Percentiles rank a stretch among this genome's conserved stretches.
phyloP scores from a whole-genome alignment of 2,113 vertebrate genomes.

The Aramus guarauna region DNA sequence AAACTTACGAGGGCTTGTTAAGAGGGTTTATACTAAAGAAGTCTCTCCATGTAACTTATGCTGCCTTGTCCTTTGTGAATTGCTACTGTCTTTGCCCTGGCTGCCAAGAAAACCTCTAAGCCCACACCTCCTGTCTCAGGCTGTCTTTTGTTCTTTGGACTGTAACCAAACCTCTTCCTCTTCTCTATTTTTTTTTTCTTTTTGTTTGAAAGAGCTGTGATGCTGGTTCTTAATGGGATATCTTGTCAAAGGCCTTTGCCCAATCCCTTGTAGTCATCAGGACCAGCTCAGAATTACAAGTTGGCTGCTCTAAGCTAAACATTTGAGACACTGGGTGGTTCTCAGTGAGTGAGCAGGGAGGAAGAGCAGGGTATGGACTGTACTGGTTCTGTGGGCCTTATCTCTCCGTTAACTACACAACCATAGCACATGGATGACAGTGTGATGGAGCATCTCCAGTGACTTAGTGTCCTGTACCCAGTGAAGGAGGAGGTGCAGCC shows the following conservation, averaged over 20 bases:
- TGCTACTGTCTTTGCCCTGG: background rate
- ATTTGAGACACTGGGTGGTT: background rate
- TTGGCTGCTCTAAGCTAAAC: background rate
- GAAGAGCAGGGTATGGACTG: background rate
- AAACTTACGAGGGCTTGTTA: background rate
- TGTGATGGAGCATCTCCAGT: background rate
- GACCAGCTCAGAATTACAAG: background rate
- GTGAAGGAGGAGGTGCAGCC: background rate
- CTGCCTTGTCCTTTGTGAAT: background rate
- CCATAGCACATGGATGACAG: background rate
- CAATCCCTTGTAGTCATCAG: background rate
- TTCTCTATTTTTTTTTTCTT: background rate
- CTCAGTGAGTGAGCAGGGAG: background rate
- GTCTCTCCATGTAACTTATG: background rate
- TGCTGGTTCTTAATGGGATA: background rate
- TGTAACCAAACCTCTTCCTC: background rate
- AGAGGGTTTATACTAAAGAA: background rate
- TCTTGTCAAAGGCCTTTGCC: background rate
- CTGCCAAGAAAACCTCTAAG: background rate
- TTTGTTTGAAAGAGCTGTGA: background rate
- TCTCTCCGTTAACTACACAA: background rate
- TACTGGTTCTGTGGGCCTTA: background rate
- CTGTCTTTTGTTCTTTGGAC: background rate
- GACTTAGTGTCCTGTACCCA: background rate
- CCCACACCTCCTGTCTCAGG: background rate